phyloP scores from a whole-genome alignment of 92 coral and sea anemone species.

The Porites divaricata region DNA sequence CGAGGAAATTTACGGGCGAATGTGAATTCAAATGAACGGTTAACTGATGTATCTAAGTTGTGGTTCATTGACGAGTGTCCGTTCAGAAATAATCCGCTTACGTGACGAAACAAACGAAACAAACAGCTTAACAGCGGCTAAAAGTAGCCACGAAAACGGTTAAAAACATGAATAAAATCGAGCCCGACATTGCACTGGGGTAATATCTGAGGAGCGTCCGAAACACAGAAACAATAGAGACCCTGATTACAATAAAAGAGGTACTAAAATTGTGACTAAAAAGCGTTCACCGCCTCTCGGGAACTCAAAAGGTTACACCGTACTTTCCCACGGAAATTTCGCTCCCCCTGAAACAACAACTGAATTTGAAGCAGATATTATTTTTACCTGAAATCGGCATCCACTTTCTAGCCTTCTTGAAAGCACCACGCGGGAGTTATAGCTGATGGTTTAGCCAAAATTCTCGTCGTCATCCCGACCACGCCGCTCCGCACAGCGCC shows the following conservation, averaged over 20 bases:
- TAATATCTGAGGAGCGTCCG: slow-evolving; percentile 3
- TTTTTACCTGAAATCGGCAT: slow-evolving; percentile 5
- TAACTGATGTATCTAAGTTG: slow-evolving; percentile 29
- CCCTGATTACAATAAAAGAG: slow-evolving; percentile 9
- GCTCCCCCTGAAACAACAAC: neutral
- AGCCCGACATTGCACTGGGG: neutral
- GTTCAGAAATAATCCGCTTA: slow-evolving; percentile 68
- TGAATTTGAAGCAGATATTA: neutral
- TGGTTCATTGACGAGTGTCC: slow-evolving; percentile 13
- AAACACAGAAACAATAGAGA: slow-evolving; percentile 19
- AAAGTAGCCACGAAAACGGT: neutral
- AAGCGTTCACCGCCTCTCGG: slow-evolving; percentile 12
- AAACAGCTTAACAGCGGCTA: slow-evolving; percentile 32
- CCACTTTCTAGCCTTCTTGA: neutral
- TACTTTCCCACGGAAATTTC: slow-evolving; percentile 31
- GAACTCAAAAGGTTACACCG: slow-evolving; percentile 17
- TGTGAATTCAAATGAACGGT: slow-evolving; percentile 32
- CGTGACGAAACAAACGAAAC: slow-evolving; percentile 26
- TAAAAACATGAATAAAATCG: neutral
- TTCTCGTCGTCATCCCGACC: neutral
- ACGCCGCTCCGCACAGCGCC: neutral
- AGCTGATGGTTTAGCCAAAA: neutral
- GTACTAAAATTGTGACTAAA: slow-evolving; percentile 28
- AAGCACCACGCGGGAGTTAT: neutral
- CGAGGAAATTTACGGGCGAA: slow-evolving; percentile 13